phyloP scores from a whole-genome alignment of 2,888 invertebrate species.

The Drosophila nr. perissopoda region DNA sequence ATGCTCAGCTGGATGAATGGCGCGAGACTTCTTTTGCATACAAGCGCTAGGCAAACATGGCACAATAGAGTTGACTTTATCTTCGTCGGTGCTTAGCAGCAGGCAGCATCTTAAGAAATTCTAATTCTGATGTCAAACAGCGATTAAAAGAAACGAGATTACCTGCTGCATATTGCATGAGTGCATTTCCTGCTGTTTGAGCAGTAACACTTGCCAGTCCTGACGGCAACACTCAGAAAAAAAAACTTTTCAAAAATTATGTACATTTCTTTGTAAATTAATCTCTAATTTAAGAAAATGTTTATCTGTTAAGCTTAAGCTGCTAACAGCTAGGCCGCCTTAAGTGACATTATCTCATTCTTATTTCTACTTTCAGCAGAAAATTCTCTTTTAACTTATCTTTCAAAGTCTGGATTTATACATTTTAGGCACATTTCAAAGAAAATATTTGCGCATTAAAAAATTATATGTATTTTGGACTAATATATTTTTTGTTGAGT shows the following conservation, averaged over 20 bases:
- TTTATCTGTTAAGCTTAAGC: background rate
- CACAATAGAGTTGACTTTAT: slow-evolving; percentile 39
- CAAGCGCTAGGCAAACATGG: slow-evolving; percentile 58
- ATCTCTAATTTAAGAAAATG: background rate
- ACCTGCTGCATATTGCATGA: slow-evolving; percentile 84
- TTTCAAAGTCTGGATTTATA: background rate
- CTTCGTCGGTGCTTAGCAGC: slow-evolving; percentile 16
- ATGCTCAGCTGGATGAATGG: slow-evolving; percentile 24
- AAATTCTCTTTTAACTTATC: background rate
- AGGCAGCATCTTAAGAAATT: slow-evolving; percentile 74
- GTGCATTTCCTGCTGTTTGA: slow-evolving; percentile 81
- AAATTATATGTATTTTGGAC: background rate
- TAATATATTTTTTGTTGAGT: background rate
- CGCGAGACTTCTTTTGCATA: slow-evolving; percentile 21
- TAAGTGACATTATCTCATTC: background rate
- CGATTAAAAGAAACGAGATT: slow-evolving; percentile 85
- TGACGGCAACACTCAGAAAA: slow-evolving; percentile 1
- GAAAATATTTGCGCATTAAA: background rate
- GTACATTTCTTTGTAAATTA: background rate
- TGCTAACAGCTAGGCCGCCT: background rate
- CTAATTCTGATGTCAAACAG: slow-evolving; percentile 85
- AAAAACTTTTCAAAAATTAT: background rate
- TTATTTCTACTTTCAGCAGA: background rate
- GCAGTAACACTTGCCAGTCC: slow-evolving; percentile 36
- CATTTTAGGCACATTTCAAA: background rate